These are phyloP conservation scores for Bubo bubo DNA, from an alignment of 2,113 vertebrate species.

Conservation along the genomic window DNA sequence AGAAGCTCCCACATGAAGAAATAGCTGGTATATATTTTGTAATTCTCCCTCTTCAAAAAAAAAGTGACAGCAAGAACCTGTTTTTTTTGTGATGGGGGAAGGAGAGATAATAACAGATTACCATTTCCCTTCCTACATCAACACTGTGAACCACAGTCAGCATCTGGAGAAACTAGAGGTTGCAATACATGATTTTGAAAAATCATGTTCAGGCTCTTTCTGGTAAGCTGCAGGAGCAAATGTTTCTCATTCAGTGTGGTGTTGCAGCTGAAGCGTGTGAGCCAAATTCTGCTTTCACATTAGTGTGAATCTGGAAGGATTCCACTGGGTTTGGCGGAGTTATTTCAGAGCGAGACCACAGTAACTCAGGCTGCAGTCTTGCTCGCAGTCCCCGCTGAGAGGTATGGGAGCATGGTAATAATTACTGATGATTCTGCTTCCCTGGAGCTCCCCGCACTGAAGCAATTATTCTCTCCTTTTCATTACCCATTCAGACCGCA, in stretches of 20 bases:
- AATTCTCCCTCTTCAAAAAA: neutral
- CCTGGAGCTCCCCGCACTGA: neutral
- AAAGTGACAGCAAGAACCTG: neutral
- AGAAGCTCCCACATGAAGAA: slow-evolving; percentile 56
- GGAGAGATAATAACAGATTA: neutral
- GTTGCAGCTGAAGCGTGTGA: neutral
- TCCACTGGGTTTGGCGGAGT: neutral
- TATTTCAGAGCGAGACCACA: neutral
- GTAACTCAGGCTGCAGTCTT: neutral
- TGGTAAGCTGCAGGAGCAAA: neutral
- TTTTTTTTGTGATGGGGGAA: neutral
- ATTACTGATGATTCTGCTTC: neutral
- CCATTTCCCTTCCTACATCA: neutral
- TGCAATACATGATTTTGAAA: neutral
- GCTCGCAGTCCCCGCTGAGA: rapidly evolving
- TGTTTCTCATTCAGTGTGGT: neutral
- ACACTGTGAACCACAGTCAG: neutral
- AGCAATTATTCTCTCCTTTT: neutral
- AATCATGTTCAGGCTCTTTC: neutral
- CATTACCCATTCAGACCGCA: neutral
- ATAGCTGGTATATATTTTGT: slow-evolving; percentile 12
- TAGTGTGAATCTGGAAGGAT: neutral
- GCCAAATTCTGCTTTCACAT: neutral
- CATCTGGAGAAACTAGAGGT: neutral
- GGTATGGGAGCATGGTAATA: neutral